phyloP scores from a whole-genome alignment of 2,113 vertebrate genomes.

The Nothoprocta pentlandii region DNA sequence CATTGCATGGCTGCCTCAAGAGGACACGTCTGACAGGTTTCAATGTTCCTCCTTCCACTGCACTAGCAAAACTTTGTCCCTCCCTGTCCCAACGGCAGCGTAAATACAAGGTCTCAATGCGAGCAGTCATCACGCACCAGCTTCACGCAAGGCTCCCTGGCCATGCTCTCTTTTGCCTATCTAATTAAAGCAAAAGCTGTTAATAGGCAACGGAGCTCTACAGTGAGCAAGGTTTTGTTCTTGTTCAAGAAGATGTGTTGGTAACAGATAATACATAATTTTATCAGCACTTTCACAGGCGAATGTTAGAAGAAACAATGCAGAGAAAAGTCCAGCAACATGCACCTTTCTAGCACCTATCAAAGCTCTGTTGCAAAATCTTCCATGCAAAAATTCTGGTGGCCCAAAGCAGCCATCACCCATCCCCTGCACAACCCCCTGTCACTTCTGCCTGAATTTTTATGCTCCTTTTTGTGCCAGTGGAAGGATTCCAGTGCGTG shows the following conservation, averaged over 20 bases:
- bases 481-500: neutral
- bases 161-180: neutral
- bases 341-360: neutral
- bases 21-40: too few species aligned
- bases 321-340: neutral
- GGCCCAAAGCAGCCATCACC: slow-evolving; percentile 13
- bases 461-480: neutral
- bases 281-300: neutral
- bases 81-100: too few species aligned
- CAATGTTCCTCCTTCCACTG: too few species aligned
- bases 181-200: neutral
- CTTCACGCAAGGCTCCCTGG: neutral
- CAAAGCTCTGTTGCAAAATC: neutral
- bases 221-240: neutral
- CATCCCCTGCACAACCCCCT: neutral
- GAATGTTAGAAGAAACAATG: neutral
- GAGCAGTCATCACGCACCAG: neutral
- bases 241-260: neutral
- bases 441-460: neutral
- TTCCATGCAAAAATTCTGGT: slow-evolving; percentile 9
- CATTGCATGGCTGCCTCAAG: neutral
- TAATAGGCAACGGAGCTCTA: neutral
- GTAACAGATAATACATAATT: neutral
- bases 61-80: too few species aligned
- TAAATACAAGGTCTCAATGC: too few species aligned